These are phyloP conservation scores for Agrochola lychnidis DNA, from an alignment of 2,888 invertebrate genomes.

Conservation along the genomic window DNA sequence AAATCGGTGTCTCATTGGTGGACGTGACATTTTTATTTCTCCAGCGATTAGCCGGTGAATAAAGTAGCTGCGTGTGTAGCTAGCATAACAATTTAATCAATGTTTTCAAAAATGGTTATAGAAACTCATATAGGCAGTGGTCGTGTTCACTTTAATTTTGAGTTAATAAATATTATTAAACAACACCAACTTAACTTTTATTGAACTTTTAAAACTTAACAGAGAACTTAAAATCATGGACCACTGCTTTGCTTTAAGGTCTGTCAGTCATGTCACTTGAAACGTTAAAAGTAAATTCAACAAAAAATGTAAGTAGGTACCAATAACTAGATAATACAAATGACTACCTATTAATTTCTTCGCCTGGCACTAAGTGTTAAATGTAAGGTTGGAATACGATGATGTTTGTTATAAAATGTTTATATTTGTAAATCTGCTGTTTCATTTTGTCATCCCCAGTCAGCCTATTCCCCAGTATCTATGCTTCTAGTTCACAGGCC, in stretches of 20 bases:
- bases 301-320: neutral
- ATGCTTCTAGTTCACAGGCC: neutral
- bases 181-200: neutral
- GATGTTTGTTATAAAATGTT: constrained; percentile 87
- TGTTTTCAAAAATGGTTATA: neutral
- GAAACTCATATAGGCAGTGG: neutral
- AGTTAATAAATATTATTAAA: too few relatives aligned
- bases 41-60: too few relatives aligned
- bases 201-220: neutral
- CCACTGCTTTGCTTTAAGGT: neutral
- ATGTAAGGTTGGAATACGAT: constrained; percentile 73
- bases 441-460: constrained; percentile 55
- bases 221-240: neutral
- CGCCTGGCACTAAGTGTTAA: constrained; percentile 81
- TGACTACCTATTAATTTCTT: constrained; percentile 53
- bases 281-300: neutral
- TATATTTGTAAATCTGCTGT: constrained; percentile 81
- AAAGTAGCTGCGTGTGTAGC: neutral
- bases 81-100: neutral
- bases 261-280: neutral
- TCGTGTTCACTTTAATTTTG: too few relatives aligned
- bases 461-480: neutral
- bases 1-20: neutral
- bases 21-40: neutral
- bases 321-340: neutral